Evolutionary conservation across 2,888 invertebrate genomes (phyloP).

Genomic region (Timema podura): DNA sequence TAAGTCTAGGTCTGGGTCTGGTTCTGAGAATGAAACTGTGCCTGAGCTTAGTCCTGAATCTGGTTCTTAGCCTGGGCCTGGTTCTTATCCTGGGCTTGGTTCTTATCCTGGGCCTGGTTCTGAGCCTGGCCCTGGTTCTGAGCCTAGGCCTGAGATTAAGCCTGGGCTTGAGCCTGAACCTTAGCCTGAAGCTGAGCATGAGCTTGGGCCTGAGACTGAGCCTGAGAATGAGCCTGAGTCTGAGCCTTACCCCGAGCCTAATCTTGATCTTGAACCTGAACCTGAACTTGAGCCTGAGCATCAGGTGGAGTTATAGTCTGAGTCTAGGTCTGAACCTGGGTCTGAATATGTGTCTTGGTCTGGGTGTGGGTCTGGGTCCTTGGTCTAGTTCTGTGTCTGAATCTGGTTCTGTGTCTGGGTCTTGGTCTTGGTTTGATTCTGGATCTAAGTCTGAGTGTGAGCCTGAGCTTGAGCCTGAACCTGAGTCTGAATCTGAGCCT

Average conservation of each 20-base stretch:
- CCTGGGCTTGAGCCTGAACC: constrained; percentile 9
- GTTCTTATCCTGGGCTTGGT: neutral
- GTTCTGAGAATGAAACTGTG: neutral
- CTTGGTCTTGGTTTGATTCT: neutral
- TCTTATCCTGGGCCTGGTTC: constrained; percentile 17
- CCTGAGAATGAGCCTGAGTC: constrained; percentile 32
- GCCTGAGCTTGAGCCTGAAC: constrained; percentile 30
- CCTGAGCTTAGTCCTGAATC: neutral
- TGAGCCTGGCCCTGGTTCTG: constrained; percentile 19
- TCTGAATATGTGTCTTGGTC: constrained; percentile 19
- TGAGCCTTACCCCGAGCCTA: constrained; percentile 34
- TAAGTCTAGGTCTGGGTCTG: constrained; percentile 13
- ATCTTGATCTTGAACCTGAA: constrained; percentile 29
- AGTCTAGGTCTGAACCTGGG: constrained; percentile 33
- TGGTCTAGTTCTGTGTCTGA: neutral
- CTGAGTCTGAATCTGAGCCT: constrained; percentile 18
- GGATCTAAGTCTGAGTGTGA: constrained; percentile 4
- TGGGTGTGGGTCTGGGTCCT: constrained; percentile 33
- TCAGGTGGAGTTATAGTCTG: constrained; percentile 24
- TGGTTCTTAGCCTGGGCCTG: constrained; percentile 17
- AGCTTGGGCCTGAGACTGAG: constrained; percentile 19
- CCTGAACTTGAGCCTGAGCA: constrained; percentile 16
- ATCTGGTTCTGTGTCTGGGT: neutral
- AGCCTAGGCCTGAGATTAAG: constrained; percentile 8
- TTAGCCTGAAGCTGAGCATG: constrained; percentile 2